phyloP scores from a whole-genome alignment of 2,797 vertebrate genomes.

The Chaetodon trifasciatus region DNA sequence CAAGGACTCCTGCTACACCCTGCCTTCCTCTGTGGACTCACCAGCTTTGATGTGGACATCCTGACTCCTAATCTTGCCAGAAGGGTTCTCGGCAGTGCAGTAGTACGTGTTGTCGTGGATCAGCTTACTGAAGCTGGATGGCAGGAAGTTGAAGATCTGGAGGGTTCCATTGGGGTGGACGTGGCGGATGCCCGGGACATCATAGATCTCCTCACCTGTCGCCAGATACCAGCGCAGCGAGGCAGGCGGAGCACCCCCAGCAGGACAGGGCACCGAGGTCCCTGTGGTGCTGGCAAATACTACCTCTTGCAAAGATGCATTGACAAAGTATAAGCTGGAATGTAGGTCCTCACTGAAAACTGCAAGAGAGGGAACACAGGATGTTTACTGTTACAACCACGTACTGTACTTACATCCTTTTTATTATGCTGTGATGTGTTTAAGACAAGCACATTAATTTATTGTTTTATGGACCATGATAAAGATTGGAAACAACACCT shows the following conservation, averaged over 20 bases:
- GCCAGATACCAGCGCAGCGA: constrained; percentile 98
- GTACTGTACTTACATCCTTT: constrained; percentile 6
- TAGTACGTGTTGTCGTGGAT: constrained; percentile 99
- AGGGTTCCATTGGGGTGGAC: constrained; percentile 99
- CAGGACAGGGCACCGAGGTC: constrained; percentile 98
- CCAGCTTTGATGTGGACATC: constrained; percentile 99
- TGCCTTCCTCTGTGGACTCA: constrained; percentile 80
- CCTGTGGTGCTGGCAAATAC: constrained; percentile 99
- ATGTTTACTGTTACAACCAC: constrained; percentile 7
- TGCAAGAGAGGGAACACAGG: constrained; percentile 77
- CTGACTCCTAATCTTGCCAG: constrained; percentile 99
- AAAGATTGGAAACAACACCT: neutral
- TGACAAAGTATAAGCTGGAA: constrained; percentile 99
- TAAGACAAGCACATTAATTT: neutral
- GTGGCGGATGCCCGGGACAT: constrained; percentile 98
- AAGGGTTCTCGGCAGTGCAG: constrained; percentile 99
- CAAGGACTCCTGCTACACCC: neutral
- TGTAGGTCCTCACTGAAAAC: constrained; percentile 98
- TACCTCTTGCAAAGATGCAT: constrained; percentile 99
- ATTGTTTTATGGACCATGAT: no score
- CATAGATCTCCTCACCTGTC: constrained; percentile 99
- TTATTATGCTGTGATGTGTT: neutral
- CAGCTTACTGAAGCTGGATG: constrained; percentile 99
- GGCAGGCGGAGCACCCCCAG: constrained; percentile 94
- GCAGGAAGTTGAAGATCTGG: constrained; percentile 99